A percentile compares a stretch with the other conserved stretches of the same genome.
Evolutionary conservation across 2,797 vertebrate genomes (phyloP).

Genomic region (Merluccius polli): DNA sequence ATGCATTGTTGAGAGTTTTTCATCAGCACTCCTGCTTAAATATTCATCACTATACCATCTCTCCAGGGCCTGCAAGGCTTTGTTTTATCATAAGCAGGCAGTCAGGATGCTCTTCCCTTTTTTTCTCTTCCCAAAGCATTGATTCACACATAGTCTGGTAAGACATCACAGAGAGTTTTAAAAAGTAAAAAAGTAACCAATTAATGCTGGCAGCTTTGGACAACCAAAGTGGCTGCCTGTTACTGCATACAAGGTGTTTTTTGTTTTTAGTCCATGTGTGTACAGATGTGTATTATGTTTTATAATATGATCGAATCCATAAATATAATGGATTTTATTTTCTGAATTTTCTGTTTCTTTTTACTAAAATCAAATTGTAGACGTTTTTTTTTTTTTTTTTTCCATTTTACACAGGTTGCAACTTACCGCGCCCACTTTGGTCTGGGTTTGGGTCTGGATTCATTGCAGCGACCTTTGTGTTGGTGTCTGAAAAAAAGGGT

Average conservation of each 20-base stretch:
- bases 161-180: not conserved
- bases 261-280: not conserved
- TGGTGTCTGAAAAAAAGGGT: constrained; percentile 28
- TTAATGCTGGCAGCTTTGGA: not conserved
- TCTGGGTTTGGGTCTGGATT: constrained; percentile 24
- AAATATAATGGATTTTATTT: not conserved
- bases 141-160: not conserved
- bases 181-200: not conserved
- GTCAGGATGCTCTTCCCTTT: constrained; percentile 28
- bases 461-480: constrained; percentile 33
- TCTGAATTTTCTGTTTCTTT: not conserved
- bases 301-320: not conserved
- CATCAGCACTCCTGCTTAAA: constrained; percentile 37
- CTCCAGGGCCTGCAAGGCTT: constrained; percentile 43
- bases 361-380: not conserved
- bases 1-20: constrained; percentile 29
- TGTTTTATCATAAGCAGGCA: constrained; percentile 55
- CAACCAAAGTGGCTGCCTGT: not conserved
- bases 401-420: not conserved
- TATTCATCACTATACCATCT: constrained; percentile 60
- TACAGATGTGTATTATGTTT: not conserved
- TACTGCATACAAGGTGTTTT: not conserved
- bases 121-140: not conserved
- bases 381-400: not conserved
- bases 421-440: constrained; percentile 45